phyloP scores from a whole-genome alignment of 2,113 vertebrate species.

The Oryzias javanicus region DNA sequence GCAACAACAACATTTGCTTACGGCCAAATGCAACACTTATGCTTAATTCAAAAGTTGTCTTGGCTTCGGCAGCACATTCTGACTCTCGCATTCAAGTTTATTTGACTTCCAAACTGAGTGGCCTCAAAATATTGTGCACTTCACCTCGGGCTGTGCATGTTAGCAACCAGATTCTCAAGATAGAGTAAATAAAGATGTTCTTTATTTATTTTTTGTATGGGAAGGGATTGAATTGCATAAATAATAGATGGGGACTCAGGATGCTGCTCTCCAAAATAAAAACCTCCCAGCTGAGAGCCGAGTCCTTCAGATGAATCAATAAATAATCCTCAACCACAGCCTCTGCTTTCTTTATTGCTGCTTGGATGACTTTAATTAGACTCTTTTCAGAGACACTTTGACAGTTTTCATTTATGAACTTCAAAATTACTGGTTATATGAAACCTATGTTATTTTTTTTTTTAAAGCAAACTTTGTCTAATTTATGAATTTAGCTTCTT shows the following conservation, averaged over 20 bases:
- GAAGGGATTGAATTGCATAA: constrained; percentile 20
- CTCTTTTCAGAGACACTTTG: background rate
- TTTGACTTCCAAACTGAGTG: background rate
- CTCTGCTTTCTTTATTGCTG: constrained; percentile 10
- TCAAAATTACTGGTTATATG: too few relatives aligned
- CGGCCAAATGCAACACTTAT: background rate
- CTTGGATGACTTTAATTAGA: background rate
- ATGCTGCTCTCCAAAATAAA: constrained; percentile 13
- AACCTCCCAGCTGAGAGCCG: constrained; percentile 12
- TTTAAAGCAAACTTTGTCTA: too few relatives aligned
- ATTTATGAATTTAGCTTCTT: too few relatives aligned
- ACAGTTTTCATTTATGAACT: background rate
- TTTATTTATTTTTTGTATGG: constrained; percentile 9
- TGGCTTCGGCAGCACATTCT: background rate
- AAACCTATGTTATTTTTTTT: too few relatives aligned
- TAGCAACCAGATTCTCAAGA: constrained; percentile 2
- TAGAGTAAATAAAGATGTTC: constrained; percentile 15
- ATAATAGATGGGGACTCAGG: constrained; percentile 14
- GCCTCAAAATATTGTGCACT: background rate
- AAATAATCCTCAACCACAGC: constrained; percentile 26
- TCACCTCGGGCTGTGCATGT: background rate
- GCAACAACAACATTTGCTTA: background rate
- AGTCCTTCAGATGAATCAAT: constrained; percentile 30
- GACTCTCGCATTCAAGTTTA: too few relatives aligned
- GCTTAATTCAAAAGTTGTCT: background rate